Conservation (phyloP, 2,113 vertebrate species). For the Rhizomys pruinosus region DNA sequence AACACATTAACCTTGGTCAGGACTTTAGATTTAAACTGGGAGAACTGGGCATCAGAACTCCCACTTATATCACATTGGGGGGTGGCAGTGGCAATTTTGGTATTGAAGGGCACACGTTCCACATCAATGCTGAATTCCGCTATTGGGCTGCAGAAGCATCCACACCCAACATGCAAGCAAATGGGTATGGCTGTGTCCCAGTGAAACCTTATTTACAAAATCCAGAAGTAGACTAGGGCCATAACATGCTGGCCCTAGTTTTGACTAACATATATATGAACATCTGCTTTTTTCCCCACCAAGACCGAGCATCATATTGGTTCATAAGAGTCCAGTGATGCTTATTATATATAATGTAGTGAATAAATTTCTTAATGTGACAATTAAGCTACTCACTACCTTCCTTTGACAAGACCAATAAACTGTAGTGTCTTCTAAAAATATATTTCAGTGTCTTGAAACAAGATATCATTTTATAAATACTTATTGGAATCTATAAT, state of each 20-base stretch:
- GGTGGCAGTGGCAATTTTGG: too few species aligned
- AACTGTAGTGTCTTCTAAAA: neutral
- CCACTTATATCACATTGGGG: too few species aligned
- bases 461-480: neutral
- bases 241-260: neutral
- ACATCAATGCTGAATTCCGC: neutral
- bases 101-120: rapidly evolving
- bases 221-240: too few species aligned
- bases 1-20: neutral
- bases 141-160: neutral
- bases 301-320: neutral
- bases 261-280: neutral
- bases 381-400: neutral
- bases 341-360: neutral
- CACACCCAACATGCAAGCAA: neutral
- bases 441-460: neutral
- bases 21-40: neutral
- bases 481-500: neutral
- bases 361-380: neutral
- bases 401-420: neutral
- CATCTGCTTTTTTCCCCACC: rapidly evolving
- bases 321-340: neutral
- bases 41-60: neutral
- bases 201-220: neutral
- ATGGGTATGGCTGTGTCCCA: neutral